Conservation (phyloP, 2,113 vertebrate genomes). For the Megaleporinus macrocephalus region DNA sequence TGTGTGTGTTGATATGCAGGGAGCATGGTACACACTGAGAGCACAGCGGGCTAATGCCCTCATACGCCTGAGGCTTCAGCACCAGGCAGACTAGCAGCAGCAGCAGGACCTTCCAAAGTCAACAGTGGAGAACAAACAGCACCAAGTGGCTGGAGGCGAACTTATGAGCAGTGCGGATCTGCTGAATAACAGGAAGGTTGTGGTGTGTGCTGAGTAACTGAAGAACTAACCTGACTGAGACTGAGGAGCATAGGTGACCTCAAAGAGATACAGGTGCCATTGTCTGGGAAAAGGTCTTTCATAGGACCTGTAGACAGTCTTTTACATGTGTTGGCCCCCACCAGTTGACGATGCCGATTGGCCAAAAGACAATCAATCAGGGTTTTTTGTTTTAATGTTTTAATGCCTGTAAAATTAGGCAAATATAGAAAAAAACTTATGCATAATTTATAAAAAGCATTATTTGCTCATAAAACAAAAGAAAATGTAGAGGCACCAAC, state of each 20-base stretch:
- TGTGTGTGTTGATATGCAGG: constrained; percentile 36
- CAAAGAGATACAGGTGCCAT: not conserved
- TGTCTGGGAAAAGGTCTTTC: not conserved
- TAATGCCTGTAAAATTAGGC: too few relatives aligned
- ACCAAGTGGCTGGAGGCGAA: constrained; percentile 28
- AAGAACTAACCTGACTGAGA: not conserved
- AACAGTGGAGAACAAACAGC: constrained; percentile 54
- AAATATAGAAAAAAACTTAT: too few relatives aligned
- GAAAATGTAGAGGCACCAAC: too few relatives aligned
- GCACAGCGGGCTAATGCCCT: constrained; percentile 33
- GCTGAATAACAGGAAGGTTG: constrained; percentile 45
- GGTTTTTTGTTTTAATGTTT: too few relatives aligned
- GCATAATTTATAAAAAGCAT: too few relatives aligned
- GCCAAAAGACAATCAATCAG: too few relatives aligned
- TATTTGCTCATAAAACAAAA: too few relatives aligned
- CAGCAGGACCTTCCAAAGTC: constrained; percentile 40
- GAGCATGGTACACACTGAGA: constrained; percentile 3
- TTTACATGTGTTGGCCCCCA: too few relatives aligned
- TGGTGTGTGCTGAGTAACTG: constrained; percentile 1
- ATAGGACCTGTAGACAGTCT: not conserved
- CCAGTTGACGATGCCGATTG: too few relatives aligned
- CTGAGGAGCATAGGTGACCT: not conserved
- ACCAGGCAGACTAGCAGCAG: constrained; percentile 29
- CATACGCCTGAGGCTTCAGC: constrained; percentile 43
- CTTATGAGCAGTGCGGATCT: constrained; percentile 42